These are phyloP conservation scores for Prinia subflava DNA, from an alignment of 2,113 vertebrate species.

Conservation along the genomic window DNA sequence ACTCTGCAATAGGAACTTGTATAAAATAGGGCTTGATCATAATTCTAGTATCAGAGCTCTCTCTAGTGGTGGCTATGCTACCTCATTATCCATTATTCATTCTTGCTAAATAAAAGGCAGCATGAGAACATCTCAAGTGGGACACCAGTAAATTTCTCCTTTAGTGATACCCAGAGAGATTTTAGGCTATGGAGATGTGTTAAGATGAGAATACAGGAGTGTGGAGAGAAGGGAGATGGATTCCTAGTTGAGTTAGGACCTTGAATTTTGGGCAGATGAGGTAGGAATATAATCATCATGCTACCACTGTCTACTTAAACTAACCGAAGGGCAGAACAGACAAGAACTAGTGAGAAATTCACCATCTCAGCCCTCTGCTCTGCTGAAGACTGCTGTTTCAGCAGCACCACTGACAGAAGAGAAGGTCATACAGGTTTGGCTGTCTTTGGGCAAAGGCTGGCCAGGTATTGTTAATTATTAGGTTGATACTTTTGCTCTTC, in stretches of 20 bases:
- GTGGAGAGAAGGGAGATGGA: background rate
- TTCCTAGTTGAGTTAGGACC: background rate
- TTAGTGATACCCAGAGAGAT: background rate
- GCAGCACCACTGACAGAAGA: background rate
- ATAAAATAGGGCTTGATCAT: background rate
- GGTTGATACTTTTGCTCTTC: background rate
- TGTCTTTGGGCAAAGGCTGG: background rate
- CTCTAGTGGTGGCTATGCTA: conserved; percentile 43
- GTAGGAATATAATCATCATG: background rate
- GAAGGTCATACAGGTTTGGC: background rate
- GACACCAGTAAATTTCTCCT: background rate
- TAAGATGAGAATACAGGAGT: background rate
- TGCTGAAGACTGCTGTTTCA: background rate
- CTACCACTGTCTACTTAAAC: background rate
- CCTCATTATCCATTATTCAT: background rate
- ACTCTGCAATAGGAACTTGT: background rate
- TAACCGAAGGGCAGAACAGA: background rate
- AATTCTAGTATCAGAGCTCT: conserved; percentile 53
- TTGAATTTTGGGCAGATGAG: background rate
- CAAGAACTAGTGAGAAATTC: background rate
- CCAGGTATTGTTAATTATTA: background rate
- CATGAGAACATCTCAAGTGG: background rate
- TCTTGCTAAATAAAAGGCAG: background rate
- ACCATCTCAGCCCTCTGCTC: background rate
- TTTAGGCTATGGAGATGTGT: background rate